Conservation (phyloP, 2,113 vertebrate species). For the Pachypanchax playfairii region DNA sequence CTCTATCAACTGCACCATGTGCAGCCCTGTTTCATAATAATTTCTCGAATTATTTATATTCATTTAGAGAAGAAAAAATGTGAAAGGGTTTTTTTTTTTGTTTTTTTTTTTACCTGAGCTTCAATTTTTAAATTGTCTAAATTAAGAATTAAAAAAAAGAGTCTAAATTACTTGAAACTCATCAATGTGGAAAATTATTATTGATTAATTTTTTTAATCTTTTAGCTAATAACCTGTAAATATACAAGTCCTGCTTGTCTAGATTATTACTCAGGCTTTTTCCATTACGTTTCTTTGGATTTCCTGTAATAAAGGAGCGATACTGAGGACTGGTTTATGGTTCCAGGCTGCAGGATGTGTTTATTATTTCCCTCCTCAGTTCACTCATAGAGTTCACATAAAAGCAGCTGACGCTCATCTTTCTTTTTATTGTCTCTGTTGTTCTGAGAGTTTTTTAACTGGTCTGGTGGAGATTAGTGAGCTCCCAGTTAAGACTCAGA, state of each 20-base stretch:
- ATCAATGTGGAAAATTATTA: background rate
- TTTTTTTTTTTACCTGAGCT: background rate
- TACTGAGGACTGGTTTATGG: background rate
- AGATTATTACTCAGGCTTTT: background rate
- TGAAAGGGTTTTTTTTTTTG: background rate
- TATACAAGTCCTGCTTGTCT: background rate
- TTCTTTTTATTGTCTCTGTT: conserved; percentile 11
- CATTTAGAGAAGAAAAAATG: background rate
- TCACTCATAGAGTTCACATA: background rate
- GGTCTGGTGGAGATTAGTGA: background rate
- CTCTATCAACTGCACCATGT: no score
- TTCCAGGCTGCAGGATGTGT: background rate
- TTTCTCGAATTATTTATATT: no score
- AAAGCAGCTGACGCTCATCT: background rate
- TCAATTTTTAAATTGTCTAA: no score
- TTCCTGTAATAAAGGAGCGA: background rate
- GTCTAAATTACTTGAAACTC: background rate
- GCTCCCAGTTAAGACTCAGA: no score
- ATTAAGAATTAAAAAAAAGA: no score
- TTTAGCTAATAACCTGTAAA: background rate
- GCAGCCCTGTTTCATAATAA: no score
- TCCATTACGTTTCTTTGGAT: background rate
- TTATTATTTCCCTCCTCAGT: background rate
- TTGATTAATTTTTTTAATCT: background rate
- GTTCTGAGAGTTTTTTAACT: background rate